phyloP scores from a whole-genome alignment of 2,113 vertebrate genomes.

The Vulpes lagopus region DNA sequence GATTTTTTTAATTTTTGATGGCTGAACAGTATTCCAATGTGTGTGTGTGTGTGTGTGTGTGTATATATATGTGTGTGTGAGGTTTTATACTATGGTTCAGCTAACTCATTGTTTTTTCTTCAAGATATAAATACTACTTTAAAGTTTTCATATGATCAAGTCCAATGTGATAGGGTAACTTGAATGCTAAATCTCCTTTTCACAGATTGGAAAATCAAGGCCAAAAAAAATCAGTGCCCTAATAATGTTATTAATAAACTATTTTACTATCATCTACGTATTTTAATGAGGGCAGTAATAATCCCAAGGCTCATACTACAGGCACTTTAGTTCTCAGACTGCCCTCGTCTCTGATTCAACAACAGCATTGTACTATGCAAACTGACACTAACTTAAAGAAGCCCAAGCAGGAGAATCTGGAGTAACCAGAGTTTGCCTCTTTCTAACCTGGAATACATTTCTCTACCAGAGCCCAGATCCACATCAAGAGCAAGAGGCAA shows the following conservation, averaged over 20 bases:
- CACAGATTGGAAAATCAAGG: not conserved
- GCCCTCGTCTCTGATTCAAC: not conserved
- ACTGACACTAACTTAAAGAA: not conserved
- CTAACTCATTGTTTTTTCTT: not conserved
- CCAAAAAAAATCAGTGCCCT: not conserved
- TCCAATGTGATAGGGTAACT: not conserved
- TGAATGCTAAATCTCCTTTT: constrained; percentile 1
- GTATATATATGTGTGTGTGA: no score
- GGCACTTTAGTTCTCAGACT: not conserved
- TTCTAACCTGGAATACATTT: not conserved
- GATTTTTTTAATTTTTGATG: no score
- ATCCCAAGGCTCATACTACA: not conserved
- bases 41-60: no score
- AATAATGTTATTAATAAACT: not conserved
- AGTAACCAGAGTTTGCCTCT: not conserved
- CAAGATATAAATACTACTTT: not conserved
- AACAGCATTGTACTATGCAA: not conserved
- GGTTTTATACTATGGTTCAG: not conserved
- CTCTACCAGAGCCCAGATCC: not conserved
- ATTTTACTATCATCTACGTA: not conserved
- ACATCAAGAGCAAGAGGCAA: not conserved
- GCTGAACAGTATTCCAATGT: no score
- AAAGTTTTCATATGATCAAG: not conserved
- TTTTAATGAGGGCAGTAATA: not conserved
- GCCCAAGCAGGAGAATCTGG: not conserved